These are phyloP conservation scores for Drepana arcuata DNA, from an alignment of 1,140 invertebrate species.

Conservation along the genomic window DNA sequence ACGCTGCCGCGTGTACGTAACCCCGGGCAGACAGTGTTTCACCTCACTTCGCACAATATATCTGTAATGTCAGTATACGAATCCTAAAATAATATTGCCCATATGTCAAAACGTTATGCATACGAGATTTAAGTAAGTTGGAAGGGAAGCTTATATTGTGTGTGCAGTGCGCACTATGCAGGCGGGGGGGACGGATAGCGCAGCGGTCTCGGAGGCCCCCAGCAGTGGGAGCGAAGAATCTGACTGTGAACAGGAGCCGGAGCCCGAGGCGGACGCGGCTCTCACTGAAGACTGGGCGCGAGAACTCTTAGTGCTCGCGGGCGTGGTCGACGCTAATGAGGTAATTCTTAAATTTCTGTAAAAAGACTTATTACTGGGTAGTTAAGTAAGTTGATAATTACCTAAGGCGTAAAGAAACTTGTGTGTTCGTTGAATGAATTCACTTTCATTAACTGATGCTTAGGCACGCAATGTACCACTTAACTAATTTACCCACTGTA, in stretches of 20 bases:
- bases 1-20: conserved; percentile 6
- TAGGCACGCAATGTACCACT: too few relatives aligned
- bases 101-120: too few relatives aligned
- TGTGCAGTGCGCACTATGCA: conserved; percentile 34
- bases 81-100: too few relatives aligned
- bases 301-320: conserved; percentile 39
- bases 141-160: conserved; percentile 7
- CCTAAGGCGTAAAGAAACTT: too few relatives aligned
- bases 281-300: conserved; percentile 60
- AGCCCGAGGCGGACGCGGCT: conserved; percentile 38
- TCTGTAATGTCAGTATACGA: too few relatives aligned
- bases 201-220: conserved; percentile 49
- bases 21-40: conserved; percentile 6
- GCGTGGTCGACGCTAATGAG: conserved; percentile 50
- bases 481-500: too few relatives aligned
- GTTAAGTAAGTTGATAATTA: too few relatives aligned
- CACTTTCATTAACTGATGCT: too few relatives aligned
- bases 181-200: conserved; percentile 44
- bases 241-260: conserved; percentile 43
- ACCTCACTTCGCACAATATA: too few relatives aligned
- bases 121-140: too few relatives aligned
- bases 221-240: conserved; percentile 60
- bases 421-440: too few relatives aligned
- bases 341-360: conserved; percentile 12
- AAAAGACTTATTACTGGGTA: too few relatives aligned